Percentiles rank a stretch among this genome's conserved stretches.
These are phyloP conservation scores for Aphelocoma coerulescens DNA, from an alignment of 2,113 vertebrate species.

Conservation along the genomic window DNA sequence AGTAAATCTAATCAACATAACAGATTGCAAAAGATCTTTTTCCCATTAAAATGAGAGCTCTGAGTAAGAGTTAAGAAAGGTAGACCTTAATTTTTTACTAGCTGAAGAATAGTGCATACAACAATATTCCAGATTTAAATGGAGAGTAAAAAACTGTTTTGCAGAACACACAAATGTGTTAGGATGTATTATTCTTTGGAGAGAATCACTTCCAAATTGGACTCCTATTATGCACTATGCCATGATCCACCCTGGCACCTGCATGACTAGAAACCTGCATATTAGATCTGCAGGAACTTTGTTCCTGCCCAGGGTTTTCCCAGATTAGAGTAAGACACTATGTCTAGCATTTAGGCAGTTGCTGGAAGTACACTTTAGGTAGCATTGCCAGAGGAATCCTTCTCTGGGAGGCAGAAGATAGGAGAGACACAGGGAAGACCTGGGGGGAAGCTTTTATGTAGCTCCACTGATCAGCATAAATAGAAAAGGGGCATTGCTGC, in stretches of 20 bases:
- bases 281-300: not conserved
- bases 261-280: not conserved
- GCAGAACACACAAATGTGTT: not conserved
- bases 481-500: not conserved
- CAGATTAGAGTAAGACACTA: not conserved
- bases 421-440: not conserved
- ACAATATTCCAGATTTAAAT: not conserved
- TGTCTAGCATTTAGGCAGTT: not conserved
- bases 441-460: not conserved
- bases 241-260: not conserved
- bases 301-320: not conserved
- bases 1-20: slow-evolving; percentile 50
- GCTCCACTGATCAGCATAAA: not conserved
- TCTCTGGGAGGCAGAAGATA: not conserved
- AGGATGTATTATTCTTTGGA: not conserved
- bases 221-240: not conserved
- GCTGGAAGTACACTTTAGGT: not conserved
- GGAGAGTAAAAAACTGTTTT: not conserved
- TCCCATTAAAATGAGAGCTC: not conserved
- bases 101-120: not conserved
- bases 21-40: slow-evolving; percentile 41
- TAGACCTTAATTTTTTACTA: not conserved
- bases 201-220: not conserved
- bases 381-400: not conserved
- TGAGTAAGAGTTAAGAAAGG: not conserved